Evolutionary conservation across 2,113 vertebrate genomes (phyloP).

Genomic region (Engystomops pustulosus): DNA sequence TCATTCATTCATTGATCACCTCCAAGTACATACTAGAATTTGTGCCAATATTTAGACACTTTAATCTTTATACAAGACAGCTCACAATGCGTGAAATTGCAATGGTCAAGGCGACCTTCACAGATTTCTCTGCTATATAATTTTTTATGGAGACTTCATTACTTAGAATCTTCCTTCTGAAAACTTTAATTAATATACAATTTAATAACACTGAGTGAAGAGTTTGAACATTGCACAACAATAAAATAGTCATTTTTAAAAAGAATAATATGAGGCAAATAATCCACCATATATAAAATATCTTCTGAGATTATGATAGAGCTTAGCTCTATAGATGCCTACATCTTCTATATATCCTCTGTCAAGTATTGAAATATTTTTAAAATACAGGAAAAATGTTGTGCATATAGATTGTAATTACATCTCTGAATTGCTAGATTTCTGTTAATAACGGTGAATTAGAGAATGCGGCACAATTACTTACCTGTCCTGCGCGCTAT

Average conservation of each 20-base stretch:
- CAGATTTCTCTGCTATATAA: background rate
- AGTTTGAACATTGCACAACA: background rate
- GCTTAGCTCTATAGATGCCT: no score
- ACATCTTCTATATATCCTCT: no score
- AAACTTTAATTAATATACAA: background rate
- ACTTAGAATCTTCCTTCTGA: background rate
- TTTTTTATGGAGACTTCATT: background rate
- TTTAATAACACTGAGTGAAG: background rate
- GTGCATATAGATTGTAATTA: no score
- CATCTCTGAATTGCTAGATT: no score
- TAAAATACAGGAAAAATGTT: no score
- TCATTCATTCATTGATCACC: conserved; percentile 49
- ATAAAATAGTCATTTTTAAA: no score
- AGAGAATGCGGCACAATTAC: no score
- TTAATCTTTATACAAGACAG: conserved; percentile 54
- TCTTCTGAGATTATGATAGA: no score
- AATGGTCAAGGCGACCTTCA: conserved; percentile 44
- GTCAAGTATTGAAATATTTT: no score
- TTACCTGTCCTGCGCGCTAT: no score
- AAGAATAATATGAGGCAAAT: background rate
- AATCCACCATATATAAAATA: no score
- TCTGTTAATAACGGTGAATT: no score
- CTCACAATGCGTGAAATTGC: conserved; percentile 47
- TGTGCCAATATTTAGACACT: conserved; percentile 51
- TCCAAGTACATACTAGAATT: background rate